Evolutionary conservation across 2,888 invertebrate species (phyloP), one percentile per base, ranked within the genome.

Genomic region (Pristionchus maxplancki): DNA sequence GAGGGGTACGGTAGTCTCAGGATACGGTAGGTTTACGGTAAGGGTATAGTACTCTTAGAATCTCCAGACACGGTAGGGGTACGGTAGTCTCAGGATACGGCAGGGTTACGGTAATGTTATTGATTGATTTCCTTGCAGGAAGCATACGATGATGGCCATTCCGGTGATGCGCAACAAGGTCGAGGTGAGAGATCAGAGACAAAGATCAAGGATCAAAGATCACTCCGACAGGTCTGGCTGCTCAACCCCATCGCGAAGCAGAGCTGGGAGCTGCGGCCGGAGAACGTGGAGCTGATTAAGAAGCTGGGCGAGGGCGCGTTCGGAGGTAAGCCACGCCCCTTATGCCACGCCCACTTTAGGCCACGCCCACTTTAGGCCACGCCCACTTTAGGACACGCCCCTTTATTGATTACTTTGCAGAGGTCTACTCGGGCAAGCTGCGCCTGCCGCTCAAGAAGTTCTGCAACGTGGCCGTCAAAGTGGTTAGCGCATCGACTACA

Each of bases 161-260:
- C 85, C 85, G 40, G 62, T 85, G 28, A 85, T 83, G 24, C 44
- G 64, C 62, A 64, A 44, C 37, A 64, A 85, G 64, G 31, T 20
- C 2, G 85, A 85, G 62, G 85, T 62, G 11, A 48, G n/a, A n/a
- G n/a, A n/a, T n/a, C n/a, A n/a, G n/a, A n/a, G n/a, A n/a, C 40
- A 78, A n/a, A n/a, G 44, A 40, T 78, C 44, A 44, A 78, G n/a
- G 78, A 34, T 34, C 67, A 67, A 67, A 67, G 34, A 28, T 28
- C 28, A 34, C 67, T 78, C n/a, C n/a, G n/a, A n/a, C 62, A 71
- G 71, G 34, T 87, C 11, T 37, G 48, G 86, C 86, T 87, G 50
- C 86, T 87, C 34, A 87, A 87, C 48, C 86, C 86, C 8, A 50
- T 87, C 28, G 71, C 71, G 48, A 87, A 87, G 86, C 86, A 87